Conservation (phyloP, 2,797 vertebrate species). For the Lepidocolaptes lacrymiger region DNA sequence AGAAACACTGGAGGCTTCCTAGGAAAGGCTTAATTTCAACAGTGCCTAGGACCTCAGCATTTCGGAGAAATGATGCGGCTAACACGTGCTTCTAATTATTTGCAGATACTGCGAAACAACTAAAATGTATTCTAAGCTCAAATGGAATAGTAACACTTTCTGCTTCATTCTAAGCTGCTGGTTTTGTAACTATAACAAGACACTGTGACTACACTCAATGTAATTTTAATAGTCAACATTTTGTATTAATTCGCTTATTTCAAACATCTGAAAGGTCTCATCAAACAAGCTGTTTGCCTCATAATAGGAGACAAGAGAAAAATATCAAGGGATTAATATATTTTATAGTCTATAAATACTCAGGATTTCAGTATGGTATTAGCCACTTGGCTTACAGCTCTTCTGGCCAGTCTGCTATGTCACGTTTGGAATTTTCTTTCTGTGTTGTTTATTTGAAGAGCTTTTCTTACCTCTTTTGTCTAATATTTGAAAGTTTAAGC, state of each 20-base stretch:
- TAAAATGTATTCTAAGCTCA: conserved; percentile 24
- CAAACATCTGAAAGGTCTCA: background rate
- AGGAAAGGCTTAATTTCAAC: background rate
- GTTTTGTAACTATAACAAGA: conserved; percentile 34
- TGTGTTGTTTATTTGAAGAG: conserved; percentile 27
- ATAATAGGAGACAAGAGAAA: background rate
- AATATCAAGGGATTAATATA: background rate
- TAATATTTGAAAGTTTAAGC: background rate
- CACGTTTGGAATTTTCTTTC: background rate
- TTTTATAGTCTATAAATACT: background rate
- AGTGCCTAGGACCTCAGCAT: background rate
- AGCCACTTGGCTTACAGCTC: background rate
- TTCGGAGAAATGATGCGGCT: conserved; percentile 10
- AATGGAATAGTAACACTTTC: conserved; percentile 4
- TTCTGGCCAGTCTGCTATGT: background rate
- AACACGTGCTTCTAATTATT: conserved; percentile 68
- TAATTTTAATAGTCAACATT: background rate
- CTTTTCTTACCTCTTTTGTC: background rate
- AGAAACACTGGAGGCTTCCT: background rate
- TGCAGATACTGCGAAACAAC: conserved; percentile 55
- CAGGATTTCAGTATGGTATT: background rate
- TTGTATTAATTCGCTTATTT: background rate
- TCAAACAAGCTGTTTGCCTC: background rate
- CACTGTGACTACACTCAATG: background rate
- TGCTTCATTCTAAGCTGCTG: background rate